Evolutionary conservation across 1,140 invertebrate genomes (phyloP), one percentile per base, ranked within the genome.

Genomic region (Tribolium castaneum): DNA sequence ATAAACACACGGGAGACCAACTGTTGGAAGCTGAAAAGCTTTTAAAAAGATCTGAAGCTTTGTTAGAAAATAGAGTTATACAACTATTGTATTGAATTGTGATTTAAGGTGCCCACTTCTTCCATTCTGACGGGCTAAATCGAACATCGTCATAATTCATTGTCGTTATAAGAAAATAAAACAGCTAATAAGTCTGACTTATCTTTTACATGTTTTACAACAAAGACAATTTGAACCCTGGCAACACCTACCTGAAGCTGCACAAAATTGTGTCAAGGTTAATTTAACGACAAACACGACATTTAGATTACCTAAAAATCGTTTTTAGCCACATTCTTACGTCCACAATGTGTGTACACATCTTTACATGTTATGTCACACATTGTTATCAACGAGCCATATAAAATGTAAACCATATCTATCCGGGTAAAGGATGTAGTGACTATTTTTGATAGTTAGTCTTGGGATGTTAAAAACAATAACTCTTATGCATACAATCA

Each of bases 1-100:
- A 59, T 59, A 59, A 59, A 59, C 59, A 66, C 25, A 34, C 59
- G 7, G 59, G 25, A 16, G 34, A 30, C 30, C 59, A 66, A 66
- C 10, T 66, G 59, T 45, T 45, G 39, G 39, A 10, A 45, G 39
- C 39, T 45, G n/a, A 45, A n/a, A 45, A 45, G 2, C 39, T 45
- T 45, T 9, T 45, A 45, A 9, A 52, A 52, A 52, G n/a, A 52
- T 52, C 51, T 6, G 39, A 45, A 9, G 6, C 13, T 52, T 14
- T 7, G 13, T 52, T 2, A 52, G 14, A 52, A 52, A 52, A 14
- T 52, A 52, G 16, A 52, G 3, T 16, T 14, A 16, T n/a, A 19
- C 51, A 14, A 30, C 25, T 30, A 30, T 30, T 30, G 25, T 30
- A 30, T 30, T 30, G 25, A 30, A 30, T 30, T 30, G 5, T 50